A percentile compares a stretch with the other conserved stretches of the same genome.
Conservation (phyloP, 2,888 invertebrate species). For the Azorinus chamasolen region DNA sequence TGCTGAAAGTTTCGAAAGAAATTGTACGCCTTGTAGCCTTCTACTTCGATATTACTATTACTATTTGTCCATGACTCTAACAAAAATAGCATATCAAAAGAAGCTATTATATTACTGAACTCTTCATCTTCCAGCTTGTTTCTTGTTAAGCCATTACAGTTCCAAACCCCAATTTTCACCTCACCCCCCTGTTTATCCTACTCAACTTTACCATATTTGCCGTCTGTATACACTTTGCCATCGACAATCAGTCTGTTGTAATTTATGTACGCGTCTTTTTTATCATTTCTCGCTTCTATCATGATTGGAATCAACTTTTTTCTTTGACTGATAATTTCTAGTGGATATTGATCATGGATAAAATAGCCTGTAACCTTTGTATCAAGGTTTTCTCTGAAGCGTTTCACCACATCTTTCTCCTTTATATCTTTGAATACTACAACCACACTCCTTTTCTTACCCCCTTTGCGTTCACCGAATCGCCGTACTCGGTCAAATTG, state of each 20-base stretch:
- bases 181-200: constrained; percentile 14
- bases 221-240: constrained; percentile 18
- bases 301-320: constrained; percentile 14
- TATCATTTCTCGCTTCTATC: constrained; percentile 8
- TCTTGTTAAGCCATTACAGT: constrained; percentile 15
- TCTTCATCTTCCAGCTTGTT: neutral
- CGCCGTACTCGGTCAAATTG: neutral
- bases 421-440: constrained; percentile 3
- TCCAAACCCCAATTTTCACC: constrained; percentile 22
- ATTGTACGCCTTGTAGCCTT: too few species aligned
- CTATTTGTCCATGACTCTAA: too few species aligned
- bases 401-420: constrained; percentile 6
- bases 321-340: constrained; percentile 5
- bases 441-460: neutral
- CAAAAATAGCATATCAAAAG: too few species aligned
- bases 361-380: neutral
- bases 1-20: too few species aligned
- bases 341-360: constrained; percentile 29
- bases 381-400: neutral
- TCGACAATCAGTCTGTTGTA: constrained; percentile 29
- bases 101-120: neutral
- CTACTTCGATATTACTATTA: too few species aligned
- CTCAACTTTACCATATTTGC: constrained; percentile 22
- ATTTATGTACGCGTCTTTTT: constrained; percentile 19
- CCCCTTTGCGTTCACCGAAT: neutral